Evolutionary conservation across 64 coral and sea anemone species (phyloP), one percentile per base, ranked within the genome.

Genomic region (Porites lutea): DNA sequence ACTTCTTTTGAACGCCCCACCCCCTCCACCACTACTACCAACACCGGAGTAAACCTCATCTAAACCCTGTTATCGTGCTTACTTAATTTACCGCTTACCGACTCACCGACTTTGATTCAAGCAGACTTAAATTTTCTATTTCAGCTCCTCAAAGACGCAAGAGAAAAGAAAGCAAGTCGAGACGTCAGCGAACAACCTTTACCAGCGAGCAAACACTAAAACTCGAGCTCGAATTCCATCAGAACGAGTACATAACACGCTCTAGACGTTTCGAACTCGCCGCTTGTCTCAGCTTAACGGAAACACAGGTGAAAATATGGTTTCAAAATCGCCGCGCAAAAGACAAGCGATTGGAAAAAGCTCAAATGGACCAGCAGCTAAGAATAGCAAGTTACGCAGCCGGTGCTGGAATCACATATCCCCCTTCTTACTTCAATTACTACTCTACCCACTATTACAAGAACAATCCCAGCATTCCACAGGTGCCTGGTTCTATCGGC

Each of bases 291-390:
- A 99, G 74, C 72, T 88, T 99, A 6, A 99, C 97, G 45, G 97
- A 99, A 86, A 99, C 97, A 78, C 97, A 99, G 76, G 97, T 99
- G 59, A 99, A 99, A 91, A 99, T 99, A 83, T 99, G 97, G 97
- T 99, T 99, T 59, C 97, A 99, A 89, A 99, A 99, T 78, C 91
- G 97, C 16, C 83, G 97, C 62, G 97, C 97, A 44, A 99, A 99
- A 91, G 97, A 99, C 92, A 99, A 99, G 48, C 97, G 97, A 44
- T 57, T 99, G 13, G 97, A 99, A 86, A 99, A 99, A 49, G 97
- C 97, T 61, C 97, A 99, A 88, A 93, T 99, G 91, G 97, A 99
- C 67, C 97, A 99, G 59, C 97, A 99, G 46, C 55, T 99, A 72
- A 92, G 97, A 72, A 80, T 99, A 57, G 92, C 97, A 13, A 93